These are phyloP conservation scores for Bos taurus DNA, from an alignment of 2,113 vertebrate species.

Conservation along the genomic window ARS-UCD2.0 NC_037347.1:26243001-26243500, in stretches of 20 bases:
- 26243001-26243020: not conserved
- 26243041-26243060: not conserved
- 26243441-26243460: not conserved
- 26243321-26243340: not conserved
- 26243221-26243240: not conserved
- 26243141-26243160: slow-evolving; percentile 53
- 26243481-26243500: not conserved
- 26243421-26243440: not conserved
- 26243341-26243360: not conserved
- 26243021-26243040: not conserved
- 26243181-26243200: not conserved
- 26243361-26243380: not conserved
- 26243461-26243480: not conserved
- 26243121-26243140: slow-evolving; percentile 50
- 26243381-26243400: not conserved
- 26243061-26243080: not conserved
- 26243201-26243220: not conserved
- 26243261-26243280: not conserved
- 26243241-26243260: not conserved
- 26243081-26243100: not conserved
- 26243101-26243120: not conserved
- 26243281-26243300: not conserved
- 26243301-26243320: not conserved
- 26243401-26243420: not conserved
- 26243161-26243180: not conserved